These are phyloP conservation scores for Caretta caretta DNA, from an alignment of 2,113 vertebrate genomes.

Conservation along the genomic window DNA sequence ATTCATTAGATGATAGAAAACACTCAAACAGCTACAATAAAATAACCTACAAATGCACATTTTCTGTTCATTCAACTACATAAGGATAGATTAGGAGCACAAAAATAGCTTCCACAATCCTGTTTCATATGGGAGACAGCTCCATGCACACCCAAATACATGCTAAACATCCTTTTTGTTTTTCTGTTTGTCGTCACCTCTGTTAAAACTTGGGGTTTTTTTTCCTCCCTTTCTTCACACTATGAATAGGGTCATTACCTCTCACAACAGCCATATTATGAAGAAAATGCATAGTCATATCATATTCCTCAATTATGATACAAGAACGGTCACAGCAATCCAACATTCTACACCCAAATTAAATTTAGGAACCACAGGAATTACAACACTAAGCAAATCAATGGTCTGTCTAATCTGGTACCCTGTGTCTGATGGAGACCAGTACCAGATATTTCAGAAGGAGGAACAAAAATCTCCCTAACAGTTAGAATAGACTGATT, in stretches of 20 bases:
- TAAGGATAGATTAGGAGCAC: neutral
- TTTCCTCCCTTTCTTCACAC: neutral
- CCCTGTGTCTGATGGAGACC: neutral
- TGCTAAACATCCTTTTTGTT: neutral
- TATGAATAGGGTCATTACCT: neutral
- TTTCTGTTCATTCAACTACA: neutral
- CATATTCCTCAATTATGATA: neutral
- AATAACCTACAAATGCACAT: neutral
- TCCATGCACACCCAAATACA: neutral
- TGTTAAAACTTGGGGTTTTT: neutral
- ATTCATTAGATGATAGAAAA: neutral
- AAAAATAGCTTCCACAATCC: neutral
- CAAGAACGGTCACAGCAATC: neutral
- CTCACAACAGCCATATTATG: neutral
- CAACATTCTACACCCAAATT: neutral
- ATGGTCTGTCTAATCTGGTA: neutral
- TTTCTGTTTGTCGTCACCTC: neutral
- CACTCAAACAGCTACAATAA: neutral
- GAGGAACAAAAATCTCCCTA: neutral
- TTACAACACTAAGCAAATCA: neutral
- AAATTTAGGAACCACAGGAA: neutral
- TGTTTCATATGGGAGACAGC: neutral
- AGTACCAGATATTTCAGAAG: neutral
- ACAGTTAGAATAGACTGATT: neutral
- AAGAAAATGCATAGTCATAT: neutral